phyloP scores from a whole-genome alignment of 2,113 vertebrate genomes.

The Dicrurus megarhynchus region DNA sequence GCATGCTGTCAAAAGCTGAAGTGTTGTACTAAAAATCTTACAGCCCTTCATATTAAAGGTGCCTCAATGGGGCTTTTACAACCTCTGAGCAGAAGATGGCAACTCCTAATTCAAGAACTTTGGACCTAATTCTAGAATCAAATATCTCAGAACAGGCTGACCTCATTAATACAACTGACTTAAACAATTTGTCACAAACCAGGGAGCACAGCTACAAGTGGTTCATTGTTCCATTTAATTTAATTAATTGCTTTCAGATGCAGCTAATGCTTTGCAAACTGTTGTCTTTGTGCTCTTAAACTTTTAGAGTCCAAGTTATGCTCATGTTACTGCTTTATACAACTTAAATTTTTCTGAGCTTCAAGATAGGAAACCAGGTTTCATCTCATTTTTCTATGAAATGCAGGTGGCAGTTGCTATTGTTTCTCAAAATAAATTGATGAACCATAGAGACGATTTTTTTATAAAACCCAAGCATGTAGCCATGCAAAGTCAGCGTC shows the following conservation, averaged over 20 bases:
- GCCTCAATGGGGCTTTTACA: background rate
- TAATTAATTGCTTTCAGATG: slow-evolving; percentile 7
- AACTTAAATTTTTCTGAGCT: background rate
- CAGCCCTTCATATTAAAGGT: background rate
- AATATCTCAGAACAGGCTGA: background rate
- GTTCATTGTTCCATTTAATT: background rate
- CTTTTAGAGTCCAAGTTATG: background rate
- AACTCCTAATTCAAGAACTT: background rate
- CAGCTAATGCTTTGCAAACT: background rate
- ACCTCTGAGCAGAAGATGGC: background rate
- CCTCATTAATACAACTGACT: background rate
- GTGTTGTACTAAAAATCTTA: background rate
- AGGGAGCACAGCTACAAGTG: background rate
- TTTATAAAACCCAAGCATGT: background rate
- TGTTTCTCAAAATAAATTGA: background rate
- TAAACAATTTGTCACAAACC: slow-evolving; percentile 19
- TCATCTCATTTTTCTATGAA: background rate
- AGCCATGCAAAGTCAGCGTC: background rate
- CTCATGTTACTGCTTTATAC: background rate
- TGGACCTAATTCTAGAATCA: background rate
- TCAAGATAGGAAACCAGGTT: background rate
- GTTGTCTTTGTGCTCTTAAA: background rate
- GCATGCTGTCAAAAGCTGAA: background rate
- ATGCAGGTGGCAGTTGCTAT: background rate
- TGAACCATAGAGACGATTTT: background rate